phyloP scores from a whole-genome alignment of 2,797 vertebrate species.

The Oryzias sinensis region DNA sequence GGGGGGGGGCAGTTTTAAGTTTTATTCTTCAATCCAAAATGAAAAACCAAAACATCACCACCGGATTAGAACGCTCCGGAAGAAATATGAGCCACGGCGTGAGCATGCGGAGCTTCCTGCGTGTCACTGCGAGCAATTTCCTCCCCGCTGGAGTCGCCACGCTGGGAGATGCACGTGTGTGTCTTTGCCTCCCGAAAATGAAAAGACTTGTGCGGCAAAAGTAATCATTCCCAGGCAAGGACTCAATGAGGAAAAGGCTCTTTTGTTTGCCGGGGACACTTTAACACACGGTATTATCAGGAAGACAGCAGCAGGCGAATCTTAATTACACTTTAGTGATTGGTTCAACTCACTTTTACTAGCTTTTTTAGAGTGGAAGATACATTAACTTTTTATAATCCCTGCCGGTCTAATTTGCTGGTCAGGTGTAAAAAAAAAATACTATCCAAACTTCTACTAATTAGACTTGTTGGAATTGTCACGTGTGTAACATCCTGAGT shows the following conservation, averaged over 20 bases:
- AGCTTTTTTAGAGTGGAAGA: slow-evolving; percentile 17
- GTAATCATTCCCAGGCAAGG: slow-evolving; percentile 57
- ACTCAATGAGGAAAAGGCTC: slow-evolving; percentile 50
- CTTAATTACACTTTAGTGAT: slow-evolving; percentile 69
- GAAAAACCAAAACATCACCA: slow-evolving; percentile 5
- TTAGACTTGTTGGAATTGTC: slow-evolving; percentile 9
- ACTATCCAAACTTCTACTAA: no score
- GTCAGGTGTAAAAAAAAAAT: slow-evolving; percentile 22
- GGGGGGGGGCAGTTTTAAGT: not conserved
- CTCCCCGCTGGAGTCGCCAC: slow-evolving; percentile 25
- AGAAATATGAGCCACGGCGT: slow-evolving; percentile 15
- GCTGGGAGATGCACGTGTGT: slow-evolving; percentile 34
- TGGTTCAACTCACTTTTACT: slow-evolving; percentile 39
- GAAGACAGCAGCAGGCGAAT: slow-evolving; percentile 68
- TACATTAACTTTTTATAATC: slow-evolving; percentile 51
- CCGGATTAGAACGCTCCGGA: slow-evolving; percentile 10
- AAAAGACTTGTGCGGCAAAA: slow-evolving; percentile 57
- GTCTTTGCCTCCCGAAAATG: slow-evolving; percentile 47
- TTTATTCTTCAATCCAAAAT: not conserved
- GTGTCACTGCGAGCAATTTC: slow-evolving; percentile 36
- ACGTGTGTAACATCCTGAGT: not conserved
- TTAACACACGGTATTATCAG: slow-evolving; percentile 67
- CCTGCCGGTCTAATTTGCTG: slow-evolving; percentile 25
- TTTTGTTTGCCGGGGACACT: slow-evolving; percentile 64
- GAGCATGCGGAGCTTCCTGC: slow-evolving; percentile 41